Percentiles rank a stretch among this genome's conserved stretches.
Conservation (phyloP, 2,797 vertebrate genomes). For the Myotis pilosus region DNA sequence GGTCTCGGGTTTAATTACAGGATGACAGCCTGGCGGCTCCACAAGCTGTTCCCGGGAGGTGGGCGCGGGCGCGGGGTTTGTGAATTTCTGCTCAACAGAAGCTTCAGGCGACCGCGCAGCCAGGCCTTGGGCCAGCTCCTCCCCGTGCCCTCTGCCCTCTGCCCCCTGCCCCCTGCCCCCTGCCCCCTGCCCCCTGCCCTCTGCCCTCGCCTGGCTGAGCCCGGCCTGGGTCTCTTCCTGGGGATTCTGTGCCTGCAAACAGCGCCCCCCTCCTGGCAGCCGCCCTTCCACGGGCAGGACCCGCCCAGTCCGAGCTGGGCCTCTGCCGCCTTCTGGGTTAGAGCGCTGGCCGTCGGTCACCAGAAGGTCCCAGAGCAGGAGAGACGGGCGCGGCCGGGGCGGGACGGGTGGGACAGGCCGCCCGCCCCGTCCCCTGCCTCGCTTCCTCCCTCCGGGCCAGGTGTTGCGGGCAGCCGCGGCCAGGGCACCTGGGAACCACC, state of each 20-base stretch:
- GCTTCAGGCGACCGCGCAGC: conserved; percentile 40
- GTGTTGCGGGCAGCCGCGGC: background rate
- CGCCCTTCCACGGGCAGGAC: background rate
- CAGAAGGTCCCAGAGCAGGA: conserved; percentile 43
- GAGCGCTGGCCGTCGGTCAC: background rate
- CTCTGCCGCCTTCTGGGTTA: background rate
- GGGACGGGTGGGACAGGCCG: too few relatives aligned
- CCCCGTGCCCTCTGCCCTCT: background rate
- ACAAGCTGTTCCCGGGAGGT: conserved; percentile 82
- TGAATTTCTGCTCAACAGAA: conserved; percentile 67
- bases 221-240: background rate
- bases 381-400: background rate
- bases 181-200: background rate
- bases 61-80: conserved; percentile 79
- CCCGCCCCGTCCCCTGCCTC: accelerated
- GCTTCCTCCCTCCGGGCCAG: background rate
- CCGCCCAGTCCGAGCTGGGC: background rate
- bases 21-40: conserved; percentile 82
- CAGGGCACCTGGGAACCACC: background rate
- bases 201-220: background rate
- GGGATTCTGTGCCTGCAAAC: background rate
- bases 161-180: too few relatives aligned
- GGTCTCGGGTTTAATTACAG: conserved; percentile 85
- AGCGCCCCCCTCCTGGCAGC: background rate
- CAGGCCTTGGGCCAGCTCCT: background rate